phyloP scores from a whole-genome alignment of 2,113 vertebrate genomes.

The Nematolebias whitei region DNA sequence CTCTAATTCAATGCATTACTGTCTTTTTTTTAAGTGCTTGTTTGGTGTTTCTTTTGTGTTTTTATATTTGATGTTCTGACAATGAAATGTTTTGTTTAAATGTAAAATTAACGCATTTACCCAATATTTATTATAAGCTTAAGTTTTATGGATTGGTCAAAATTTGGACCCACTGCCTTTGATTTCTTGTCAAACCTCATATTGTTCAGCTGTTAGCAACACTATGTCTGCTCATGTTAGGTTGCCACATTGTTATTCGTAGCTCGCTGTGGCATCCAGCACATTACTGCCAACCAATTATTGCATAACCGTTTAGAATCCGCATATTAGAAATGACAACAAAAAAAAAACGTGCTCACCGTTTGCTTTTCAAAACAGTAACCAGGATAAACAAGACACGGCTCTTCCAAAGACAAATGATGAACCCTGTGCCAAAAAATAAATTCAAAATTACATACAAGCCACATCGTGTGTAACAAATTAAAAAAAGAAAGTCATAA shows the following conservation, averaged over 20 bases:
- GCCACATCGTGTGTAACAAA: background rate
- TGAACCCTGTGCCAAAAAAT: conserved; percentile 23
- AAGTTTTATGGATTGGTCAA: background rate
- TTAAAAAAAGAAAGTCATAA: background rate
- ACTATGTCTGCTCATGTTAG: conserved; percentile 33
- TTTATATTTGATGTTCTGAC: no score
- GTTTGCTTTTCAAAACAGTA: conserved; percentile 59
- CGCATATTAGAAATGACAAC: conserved; percentile 72
- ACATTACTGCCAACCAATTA: conserved; percentile 73
- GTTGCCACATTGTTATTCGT: conserved; percentile 66
- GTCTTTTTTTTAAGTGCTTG: no score
- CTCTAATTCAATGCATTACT: no score
- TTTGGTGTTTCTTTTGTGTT: no score
- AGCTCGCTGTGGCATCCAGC: conserved; percentile 32
- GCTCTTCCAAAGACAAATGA: conserved; percentile 35
- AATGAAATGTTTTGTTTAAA: no score
- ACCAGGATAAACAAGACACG: conserved; percentile 32
- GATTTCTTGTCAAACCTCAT: conserved; percentile 6
- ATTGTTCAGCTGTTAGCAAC: conserved; percentile 35
- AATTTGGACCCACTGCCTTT: background rate
- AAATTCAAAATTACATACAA: conserved; percentile 1
- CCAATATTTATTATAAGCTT: no score
- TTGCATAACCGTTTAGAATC: conserved; percentile 69
- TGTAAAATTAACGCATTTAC: no score
- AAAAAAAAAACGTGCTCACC: conserved; percentile 52